A percentile compares a stretch with the other conserved stretches of the same genome.
Evolutionary conservation across 64 coral and sea anemone genomes (phyloP).

Genomic region (Pocillopora damicornis): DNA sequence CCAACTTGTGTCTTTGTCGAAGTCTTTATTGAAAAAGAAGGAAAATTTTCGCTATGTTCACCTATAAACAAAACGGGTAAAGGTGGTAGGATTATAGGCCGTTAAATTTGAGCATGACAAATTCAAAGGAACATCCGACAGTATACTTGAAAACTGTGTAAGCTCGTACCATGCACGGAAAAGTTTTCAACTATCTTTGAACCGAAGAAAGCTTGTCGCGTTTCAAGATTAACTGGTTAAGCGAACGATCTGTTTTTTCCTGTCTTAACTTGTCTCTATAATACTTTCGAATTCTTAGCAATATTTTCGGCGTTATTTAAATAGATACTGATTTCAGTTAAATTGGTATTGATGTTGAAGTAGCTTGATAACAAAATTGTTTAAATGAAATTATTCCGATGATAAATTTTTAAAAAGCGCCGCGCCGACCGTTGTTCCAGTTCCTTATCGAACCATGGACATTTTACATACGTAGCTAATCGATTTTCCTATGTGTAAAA

Average conservation of each 20-base stretch:
- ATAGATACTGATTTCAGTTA: too few species aligned
- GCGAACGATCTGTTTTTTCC: too few species aligned
- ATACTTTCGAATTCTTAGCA: too few species aligned
- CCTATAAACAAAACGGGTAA: background rate
- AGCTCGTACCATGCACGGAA: conserved; percentile 8
- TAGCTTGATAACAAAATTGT: too few species aligned
- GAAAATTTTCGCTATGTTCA: background rate
- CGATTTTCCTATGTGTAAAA: too few species aligned
- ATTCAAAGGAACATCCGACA: background rate
- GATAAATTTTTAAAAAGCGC: background rate
- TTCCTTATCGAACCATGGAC: too few species aligned
- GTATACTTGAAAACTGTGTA: background rate
- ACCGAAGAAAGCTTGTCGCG: background rate
- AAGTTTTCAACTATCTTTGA: background rate
- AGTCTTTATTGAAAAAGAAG: too few species aligned
- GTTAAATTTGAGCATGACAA: background rate
- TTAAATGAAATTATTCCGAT: conserved; percentile 1
- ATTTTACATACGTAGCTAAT: too few species aligned
- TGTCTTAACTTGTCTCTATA: too few species aligned
- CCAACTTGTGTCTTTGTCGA: too few species aligned
- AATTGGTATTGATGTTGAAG: background rate
- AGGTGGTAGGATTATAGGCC: background rate
- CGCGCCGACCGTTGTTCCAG: too few species aligned
- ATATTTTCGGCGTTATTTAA: too few species aligned
- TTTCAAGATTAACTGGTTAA: background rate